Conservation (phyloP, 1,140 invertebrate species). For the Caenorhabditis remanei region DNA sequence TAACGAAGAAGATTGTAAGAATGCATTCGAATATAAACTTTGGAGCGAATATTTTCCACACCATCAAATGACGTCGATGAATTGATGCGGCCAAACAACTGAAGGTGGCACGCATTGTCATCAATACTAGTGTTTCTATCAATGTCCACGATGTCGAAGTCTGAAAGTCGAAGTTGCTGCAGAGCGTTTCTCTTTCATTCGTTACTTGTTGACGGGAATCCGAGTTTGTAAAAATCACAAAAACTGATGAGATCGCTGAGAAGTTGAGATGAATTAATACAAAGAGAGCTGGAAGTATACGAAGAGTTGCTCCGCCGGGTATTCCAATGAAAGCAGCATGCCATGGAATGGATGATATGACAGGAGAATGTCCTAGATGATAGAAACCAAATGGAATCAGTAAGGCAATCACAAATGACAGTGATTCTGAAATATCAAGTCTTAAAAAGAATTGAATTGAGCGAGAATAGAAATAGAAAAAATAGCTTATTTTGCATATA, state of each 20-base stretch:
- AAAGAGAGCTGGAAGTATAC: conserved; percentile 54
- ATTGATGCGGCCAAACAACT: conserved; percentile 60
- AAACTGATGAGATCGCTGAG: conserved; percentile 20
- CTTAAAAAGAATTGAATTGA: too few species aligned
- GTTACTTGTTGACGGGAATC: neutral
- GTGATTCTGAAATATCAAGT: conserved; percentile 30
- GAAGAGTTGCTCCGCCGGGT: conserved; percentile 60
- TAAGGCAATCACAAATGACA: conserved; percentile 37
- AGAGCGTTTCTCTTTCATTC: too few species aligned
- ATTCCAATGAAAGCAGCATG: conserved; percentile 66
- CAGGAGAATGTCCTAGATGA: conserved; percentile 61
- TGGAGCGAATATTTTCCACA: conserved; percentile 70
- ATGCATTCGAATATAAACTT: conserved; percentile 67
- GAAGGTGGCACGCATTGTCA: conserved; percentile 50
- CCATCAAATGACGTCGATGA: conserved; percentile 68
- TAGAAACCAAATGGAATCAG: conserved; percentile 64
- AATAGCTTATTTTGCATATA: neutral
- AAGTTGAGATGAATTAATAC: conserved; percentile 58
- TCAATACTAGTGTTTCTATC: conserved; percentile 34
- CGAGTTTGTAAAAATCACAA: neutral
- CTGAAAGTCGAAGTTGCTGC: neutral
- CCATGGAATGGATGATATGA: conserved; percentile 65
- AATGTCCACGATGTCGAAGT: neutral
- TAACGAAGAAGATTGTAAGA: conserved; percentile 57
- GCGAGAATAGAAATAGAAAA: too few species aligned